Conservation (phyloP, 2,797 vertebrate species). For the Nothura maculosa region DNA sequence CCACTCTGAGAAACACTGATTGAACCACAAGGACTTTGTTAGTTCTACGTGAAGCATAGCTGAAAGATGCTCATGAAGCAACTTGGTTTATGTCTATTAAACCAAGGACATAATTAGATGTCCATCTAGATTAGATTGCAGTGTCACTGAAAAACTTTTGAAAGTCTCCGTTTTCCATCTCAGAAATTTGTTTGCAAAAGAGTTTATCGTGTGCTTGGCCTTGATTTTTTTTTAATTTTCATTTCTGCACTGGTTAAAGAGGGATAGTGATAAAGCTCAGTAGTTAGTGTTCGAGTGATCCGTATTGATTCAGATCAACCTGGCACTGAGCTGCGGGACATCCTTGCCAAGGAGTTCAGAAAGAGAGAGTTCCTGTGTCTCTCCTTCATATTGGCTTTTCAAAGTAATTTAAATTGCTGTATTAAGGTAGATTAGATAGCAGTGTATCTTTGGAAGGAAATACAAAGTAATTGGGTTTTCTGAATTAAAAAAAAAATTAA, state of each 20-base stretch:
- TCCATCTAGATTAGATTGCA: background rate
- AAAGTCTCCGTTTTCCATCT: background rate
- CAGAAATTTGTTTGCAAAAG: background rate
- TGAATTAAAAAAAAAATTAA: background rate
- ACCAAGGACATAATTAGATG: background rate
- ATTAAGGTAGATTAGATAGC: background rate
- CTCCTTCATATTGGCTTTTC: background rate
- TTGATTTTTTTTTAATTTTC: background rate
- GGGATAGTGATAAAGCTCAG: background rate
- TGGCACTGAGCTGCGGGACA: background rate
- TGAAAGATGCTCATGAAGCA: background rate
- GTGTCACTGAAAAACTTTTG: conserved; percentile 1
- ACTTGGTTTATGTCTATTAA: background rate
- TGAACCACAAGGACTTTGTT: background rate
- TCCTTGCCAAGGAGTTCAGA: background rate
- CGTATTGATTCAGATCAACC: background rate
- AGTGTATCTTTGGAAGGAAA: conserved; percentile 16
- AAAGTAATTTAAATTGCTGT: background rate
- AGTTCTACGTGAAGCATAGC: background rate
- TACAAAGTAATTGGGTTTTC: background rate
- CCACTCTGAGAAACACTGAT: background rate
- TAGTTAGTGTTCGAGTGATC: background rate
- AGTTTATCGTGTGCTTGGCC: background rate
- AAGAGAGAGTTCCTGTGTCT: background rate
- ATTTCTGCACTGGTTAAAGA: background rate